Percentiles rank a stretch among this genome's conserved stretches.
Evolutionary conservation across 1,140 invertebrate genomes (phyloP).

Genomic region (Habropoda laboriosa): DNA sequence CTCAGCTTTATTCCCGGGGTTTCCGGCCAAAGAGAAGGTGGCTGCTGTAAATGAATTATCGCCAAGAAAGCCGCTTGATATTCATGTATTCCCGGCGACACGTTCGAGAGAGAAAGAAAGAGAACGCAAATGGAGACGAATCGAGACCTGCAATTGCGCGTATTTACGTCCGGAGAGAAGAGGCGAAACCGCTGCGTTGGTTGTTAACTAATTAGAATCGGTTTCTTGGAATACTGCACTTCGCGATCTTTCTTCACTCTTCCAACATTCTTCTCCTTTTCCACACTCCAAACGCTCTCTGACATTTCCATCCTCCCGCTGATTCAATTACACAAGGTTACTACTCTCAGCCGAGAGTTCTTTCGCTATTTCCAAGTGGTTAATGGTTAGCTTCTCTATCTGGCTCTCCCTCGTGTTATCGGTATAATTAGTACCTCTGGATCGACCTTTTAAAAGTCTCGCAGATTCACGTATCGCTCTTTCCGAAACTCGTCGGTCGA

Average conservation of each 20-base stretch:
- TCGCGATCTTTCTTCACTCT: neutral
- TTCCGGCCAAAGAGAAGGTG: no score
- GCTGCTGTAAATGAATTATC: slow-evolving; percentile 32
- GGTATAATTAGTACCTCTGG: no score
- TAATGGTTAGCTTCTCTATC: no score
- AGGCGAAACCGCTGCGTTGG: neutral
- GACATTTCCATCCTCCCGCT: no score
- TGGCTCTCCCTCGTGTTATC: no score
- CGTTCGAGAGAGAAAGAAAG: no score
- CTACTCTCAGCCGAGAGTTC: no score
- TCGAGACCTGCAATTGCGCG: neutral
- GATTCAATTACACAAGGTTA: no score
- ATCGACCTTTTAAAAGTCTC: no score
- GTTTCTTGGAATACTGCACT: neutral
- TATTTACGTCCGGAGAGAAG: neutral
- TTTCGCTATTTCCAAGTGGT: no score
- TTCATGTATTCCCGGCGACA: slow-evolving; percentile 25
- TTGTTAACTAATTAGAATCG: slow-evolving; percentile 1
- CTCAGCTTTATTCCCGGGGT: neutral
- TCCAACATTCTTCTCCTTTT: neutral
- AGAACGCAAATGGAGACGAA: slow-evolving; percentile 17
- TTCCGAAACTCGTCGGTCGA: no score
- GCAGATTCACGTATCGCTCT: no score
- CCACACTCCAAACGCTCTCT: neutral
- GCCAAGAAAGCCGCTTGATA: neutral